Conservation (phyloP, 2,113 vertebrate species). For the Carassius gibelio region DNA sequence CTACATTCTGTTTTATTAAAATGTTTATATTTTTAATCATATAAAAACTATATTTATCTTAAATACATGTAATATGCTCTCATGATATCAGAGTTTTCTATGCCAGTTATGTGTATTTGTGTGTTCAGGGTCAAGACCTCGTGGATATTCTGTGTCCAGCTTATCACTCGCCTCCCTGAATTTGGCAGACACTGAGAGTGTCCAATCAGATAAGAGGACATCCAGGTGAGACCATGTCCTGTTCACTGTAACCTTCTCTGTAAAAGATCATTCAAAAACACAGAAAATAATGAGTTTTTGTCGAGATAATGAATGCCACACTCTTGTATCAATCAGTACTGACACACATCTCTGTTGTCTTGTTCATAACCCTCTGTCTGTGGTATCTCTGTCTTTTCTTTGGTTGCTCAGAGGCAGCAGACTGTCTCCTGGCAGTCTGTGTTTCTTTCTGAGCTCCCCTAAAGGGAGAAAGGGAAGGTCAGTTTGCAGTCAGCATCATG, state of each 20-base stretch:
- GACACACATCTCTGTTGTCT: not conserved
- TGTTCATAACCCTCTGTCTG: slow-evolving; percentile 38
- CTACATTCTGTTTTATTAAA: too few relatives aligned
- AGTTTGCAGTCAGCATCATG: slow-evolving; percentile 60
- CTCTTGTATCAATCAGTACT: not conserved
- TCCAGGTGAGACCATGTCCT: slow-evolving; percentile 79
- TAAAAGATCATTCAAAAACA: not conserved
- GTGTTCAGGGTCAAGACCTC: slow-evolving; percentile 78
- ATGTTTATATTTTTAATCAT: too few relatives aligned
- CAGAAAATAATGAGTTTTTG: not conserved
- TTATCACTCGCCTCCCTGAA: slow-evolving; percentile 94
- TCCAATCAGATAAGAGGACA: slow-evolving; percentile 86
- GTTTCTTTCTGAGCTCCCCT: slow-evolving; percentile 77
- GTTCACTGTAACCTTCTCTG: not conserved
- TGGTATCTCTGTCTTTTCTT: slow-evolving; percentile 56
- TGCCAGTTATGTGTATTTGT: slow-evolving; percentile 3
- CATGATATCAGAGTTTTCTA: too few relatives aligned
- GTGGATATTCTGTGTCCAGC: slow-evolving; percentile 89
- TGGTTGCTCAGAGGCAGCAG: slow-evolving; percentile 72
- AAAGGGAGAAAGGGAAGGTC: slow-evolving; percentile 81
- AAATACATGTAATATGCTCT: too few relatives aligned
- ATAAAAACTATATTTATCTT: too few relatives aligned
- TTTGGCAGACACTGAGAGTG: slow-evolving; percentile 85
- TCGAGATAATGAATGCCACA: not conserved
- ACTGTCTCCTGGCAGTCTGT: slow-evolving; percentile 71